A percentile compares a stretch with the other conserved stretches of the same genome.
These are phyloP conservation scores for Dromococcyx pavoninus DNA, from an alignment of 2,797 vertebrate species.

Conservation along the genomic window DNA sequence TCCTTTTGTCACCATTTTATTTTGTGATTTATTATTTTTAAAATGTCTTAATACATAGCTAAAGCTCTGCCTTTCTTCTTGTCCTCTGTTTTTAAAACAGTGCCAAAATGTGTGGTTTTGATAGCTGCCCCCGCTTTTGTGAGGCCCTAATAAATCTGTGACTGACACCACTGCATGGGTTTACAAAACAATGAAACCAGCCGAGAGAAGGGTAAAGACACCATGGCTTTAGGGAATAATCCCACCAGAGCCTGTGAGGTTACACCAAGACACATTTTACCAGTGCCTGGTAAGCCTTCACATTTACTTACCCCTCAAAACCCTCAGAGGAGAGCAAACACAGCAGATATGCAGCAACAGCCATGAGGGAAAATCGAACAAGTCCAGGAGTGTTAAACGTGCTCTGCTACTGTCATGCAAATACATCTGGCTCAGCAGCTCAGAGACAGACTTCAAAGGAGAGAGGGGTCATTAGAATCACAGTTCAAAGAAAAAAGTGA, in stretches of 20 bases:
- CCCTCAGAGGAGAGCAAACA: neutral
- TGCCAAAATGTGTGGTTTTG: neutral
- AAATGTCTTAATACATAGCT: neutral
- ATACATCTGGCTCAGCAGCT: conserved; percentile 49
- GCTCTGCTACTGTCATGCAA: conserved; percentile 39
- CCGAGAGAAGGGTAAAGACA: neutral
- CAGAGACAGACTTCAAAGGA: conserved; percentile 60
- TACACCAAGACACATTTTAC: neutral
- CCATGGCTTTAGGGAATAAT: neutral
- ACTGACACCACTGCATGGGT: neutral
- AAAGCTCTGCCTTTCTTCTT: neutral
- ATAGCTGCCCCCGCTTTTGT: neutral
- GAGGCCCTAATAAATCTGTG: neutral
- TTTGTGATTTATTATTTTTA: neutral
- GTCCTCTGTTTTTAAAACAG: neutral
- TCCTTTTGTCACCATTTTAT: neutral
- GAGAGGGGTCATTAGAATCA: conserved; percentile 43
- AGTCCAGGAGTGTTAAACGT: neutral
- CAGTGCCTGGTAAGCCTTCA: rapidly evolving
- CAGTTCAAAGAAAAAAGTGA: conserved; percentile 59
- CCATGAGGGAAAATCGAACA: neutral
- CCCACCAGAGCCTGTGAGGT: neutral
- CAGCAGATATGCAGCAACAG: neutral
- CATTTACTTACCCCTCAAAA: neutral
- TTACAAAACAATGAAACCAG: neutral